Conservation (phyloP, 2,888 invertebrate genomes). For the Caenorhabditis doughertyi region DNA sequence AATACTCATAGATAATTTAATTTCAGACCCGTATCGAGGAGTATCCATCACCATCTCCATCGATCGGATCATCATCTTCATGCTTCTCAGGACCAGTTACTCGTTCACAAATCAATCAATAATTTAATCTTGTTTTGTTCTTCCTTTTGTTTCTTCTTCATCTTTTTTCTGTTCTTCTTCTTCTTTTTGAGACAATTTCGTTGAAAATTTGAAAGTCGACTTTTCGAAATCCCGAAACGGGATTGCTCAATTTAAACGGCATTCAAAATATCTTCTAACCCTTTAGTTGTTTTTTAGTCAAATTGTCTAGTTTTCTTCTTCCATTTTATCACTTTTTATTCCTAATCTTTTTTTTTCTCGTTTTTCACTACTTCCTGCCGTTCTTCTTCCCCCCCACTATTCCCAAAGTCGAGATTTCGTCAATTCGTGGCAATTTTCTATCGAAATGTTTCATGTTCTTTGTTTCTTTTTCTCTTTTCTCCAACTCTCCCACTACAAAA, state of each 20-base stretch:
- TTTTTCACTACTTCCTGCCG: not conserved
- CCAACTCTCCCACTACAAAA: not conserved
- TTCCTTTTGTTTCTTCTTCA: slow-evolving; percentile 11
- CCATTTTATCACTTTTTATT: slow-evolving; percentile 12
- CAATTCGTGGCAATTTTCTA: slow-evolving; percentile 33
- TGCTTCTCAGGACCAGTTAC: slow-evolving; percentile 44
- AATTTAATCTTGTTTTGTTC: slow-evolving; percentile 27
- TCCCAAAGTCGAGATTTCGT: slow-evolving; percentile 66
- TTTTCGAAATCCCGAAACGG: slow-evolving; percentile 63
- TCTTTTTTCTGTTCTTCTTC: not conserved
- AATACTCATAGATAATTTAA: not conserved
- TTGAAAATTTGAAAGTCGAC: slow-evolving; percentile 23
- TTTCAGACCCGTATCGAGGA: slow-evolving; percentile 60
- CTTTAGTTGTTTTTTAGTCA: slow-evolving; percentile 9
- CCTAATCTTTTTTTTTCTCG: not conserved
- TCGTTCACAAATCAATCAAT: slow-evolving; percentile 52
- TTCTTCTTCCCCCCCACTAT: slow-evolving; percentile 1
- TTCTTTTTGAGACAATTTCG: not conserved
- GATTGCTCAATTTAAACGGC: slow-evolving; percentile 57
- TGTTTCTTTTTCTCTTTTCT: not conserved
- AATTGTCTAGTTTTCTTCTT: slow-evolving; percentile 3
- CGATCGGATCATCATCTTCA: slow-evolving; percentile 4
- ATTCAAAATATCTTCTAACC: not conserved
- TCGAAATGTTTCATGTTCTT: not conserved
- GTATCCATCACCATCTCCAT: not conserved